phyloP scores from a whole-genome alignment of 2,797 vertebrate genomes.

The Paramormyrops hopkinsi region DNA sequence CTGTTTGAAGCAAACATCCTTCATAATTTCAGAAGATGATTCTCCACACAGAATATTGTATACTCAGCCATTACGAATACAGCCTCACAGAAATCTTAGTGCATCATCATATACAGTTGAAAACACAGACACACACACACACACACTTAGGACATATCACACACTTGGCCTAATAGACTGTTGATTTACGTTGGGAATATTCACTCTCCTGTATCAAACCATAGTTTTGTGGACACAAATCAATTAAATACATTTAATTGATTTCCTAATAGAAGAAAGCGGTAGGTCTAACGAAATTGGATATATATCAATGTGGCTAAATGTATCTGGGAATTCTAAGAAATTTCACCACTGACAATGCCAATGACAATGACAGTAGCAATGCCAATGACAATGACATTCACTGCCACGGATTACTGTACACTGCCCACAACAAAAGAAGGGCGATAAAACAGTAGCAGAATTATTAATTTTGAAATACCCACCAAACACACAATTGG shows the following conservation, averaged over 20 bases:
- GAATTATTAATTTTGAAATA: neutral
- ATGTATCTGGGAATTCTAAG: neutral
- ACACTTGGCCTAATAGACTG: neutral
- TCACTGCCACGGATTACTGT: neutral
- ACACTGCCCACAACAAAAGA: neutral
- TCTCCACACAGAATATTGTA: slow-evolving; percentile 11
- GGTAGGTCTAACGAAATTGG: neutral
- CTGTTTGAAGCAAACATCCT: slow-evolving; percentile 1
- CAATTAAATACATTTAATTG: neutral
- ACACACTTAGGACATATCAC: neutral
- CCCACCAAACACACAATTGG: neutral
- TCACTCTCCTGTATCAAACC: neutral
- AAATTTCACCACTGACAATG: neutral
- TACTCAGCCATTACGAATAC: neutral
- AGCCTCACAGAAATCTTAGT: neutral
- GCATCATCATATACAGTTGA: neutral
- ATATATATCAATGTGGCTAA: neutral
- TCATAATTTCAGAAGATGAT: neutral
- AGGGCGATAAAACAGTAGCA: neutral
- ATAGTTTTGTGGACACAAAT: neutral
- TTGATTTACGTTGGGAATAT: neutral
- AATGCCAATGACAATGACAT: neutral
- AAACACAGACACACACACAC: neutral
- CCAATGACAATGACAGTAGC: neutral
- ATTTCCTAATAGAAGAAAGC: neutral